A percentile compares a stretch with the other conserved stretches of the same genome.
Conservation (phyloP, 2,888 invertebrate species). For the Drosophila fungiperda region DNA sequence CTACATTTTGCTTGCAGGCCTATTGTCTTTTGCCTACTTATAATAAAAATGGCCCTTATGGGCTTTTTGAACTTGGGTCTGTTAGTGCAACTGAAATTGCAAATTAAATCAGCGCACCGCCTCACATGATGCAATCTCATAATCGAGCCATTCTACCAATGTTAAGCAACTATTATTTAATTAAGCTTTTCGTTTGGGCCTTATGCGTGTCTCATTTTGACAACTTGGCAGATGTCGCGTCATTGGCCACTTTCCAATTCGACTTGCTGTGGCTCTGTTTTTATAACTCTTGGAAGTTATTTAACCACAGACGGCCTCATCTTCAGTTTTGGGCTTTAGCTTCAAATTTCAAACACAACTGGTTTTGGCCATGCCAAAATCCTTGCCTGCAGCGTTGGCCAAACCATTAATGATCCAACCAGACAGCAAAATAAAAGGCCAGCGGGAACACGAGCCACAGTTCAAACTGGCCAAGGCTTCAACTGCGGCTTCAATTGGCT, state of each 20-base stretch:
- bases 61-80: conserved; percentile 72
- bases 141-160: conserved; percentile 50
- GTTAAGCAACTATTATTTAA: conserved; percentile 38
- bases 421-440: conserved; percentile 41
- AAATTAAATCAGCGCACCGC: conserved; percentile 35
- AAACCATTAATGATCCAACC: conserved; percentile 60
- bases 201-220: conserved; percentile 55
- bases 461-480: conserved; percentile 33
- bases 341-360: conserved; percentile 31
- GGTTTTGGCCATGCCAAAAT: conserved; percentile 59
- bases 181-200: conserved; percentile 46
- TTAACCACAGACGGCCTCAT: conserved; percentile 48
- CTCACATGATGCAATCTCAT: conserved; percentile 58
- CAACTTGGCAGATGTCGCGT: conserved; percentile 42
- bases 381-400: conserved; percentile 65
- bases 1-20: conserved; percentile 30
- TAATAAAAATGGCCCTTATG: conserved; percentile 55
- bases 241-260: conserved; percentile 50
- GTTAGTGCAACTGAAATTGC: conserved; percentile 51
- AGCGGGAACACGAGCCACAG: conserved; percentile 56
- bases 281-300: conserved; percentile 50
- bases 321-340: conserved; percentile 31
- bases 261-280: conserved; percentile 25
- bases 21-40: conserved; percentile 27
- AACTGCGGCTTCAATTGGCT: conserved; percentile 23